Base-by-base conservation (phyloP, 2,888 invertebrate genomes). In the Drosophila affinis region DNA sequence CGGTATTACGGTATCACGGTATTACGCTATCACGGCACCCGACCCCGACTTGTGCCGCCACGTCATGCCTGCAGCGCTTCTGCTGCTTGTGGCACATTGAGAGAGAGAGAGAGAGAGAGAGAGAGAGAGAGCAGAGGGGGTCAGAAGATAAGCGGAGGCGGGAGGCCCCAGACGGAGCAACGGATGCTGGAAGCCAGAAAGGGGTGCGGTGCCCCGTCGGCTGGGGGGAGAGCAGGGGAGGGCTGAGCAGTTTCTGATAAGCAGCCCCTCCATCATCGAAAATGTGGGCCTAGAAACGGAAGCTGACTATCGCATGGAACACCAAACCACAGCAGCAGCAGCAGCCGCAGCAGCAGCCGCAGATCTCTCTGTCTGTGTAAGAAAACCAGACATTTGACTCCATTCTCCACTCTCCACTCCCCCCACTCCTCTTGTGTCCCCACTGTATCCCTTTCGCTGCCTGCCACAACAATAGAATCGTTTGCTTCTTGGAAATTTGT, bases 401-500 rank as follows among this genome's bases (percentile, higher is more conserved):
- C 1, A 18, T 18, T 18, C 18, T 61, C 45, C 39, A 9, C 46
- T 12, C 6, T 0, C 2, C 4, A 24, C 17, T 2, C 17, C 10
- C 18, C 14, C 6, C 24, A 4, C 9, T 52, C 32, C 21, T 21
- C 21, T 21, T 21, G 21, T 3, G 0, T 21, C 17, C 4, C 2
- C n/a, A 12, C 29, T 12, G 29, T 18, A 12, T 14, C 17, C 21
- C n/a, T 39, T n/a, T 10, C 2, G 21, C 21, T 21, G 21, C 21
- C 51, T 27, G 34, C 21, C 18, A 59, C 46, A 39, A 61, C 57
- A 59, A 58, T 56, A 65, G 52, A 56, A 68, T 68, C 55, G 48
- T 48, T 63, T 32, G 63, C 55, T 84, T 84, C 83, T 84, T 64
- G 78, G 88, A 84, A 84, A 76, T 86, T 75, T 86, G 83, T 84